These are phyloP conservation scores for Noctua fimbriata DNA, from an alignment of 2,888 invertebrate genomes.

Conservation along the genomic window DNA sequence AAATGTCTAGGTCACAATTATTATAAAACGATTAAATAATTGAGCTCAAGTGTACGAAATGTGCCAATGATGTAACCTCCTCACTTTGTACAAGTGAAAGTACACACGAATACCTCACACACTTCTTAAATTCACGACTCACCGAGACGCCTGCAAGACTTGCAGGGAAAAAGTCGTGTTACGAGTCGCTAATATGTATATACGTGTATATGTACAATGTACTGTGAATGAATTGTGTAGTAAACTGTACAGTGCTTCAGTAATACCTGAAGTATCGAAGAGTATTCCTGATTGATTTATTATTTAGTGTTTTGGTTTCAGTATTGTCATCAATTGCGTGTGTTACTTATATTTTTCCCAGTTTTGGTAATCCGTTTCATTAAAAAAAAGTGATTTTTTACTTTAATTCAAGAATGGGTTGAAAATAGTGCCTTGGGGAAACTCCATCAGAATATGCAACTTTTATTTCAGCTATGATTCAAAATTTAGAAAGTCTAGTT, in stretches of 20 bases:
- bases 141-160: slow-evolving; percentile 52
- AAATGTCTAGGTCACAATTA: slow-evolving; percentile 79
- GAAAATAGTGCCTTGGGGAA: background rate
- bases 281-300: background rate
- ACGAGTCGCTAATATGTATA: slow-evolving; percentile 46
- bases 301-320: slow-evolving; percentile 5
- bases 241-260: slow-evolving; percentile 15
- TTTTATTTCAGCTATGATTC: background rate
- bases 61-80: slow-evolving; percentile 75
- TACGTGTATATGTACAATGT: slow-evolving; percentile 14
- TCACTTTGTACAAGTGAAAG: slow-evolving; percentile 77
- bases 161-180: slow-evolving; percentile 63
- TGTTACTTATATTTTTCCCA: background rate
- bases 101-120: slow-evolving; percentile 63
- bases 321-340: background rate
- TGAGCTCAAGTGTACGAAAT: slow-evolving; percentile 75
- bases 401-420: background rate
- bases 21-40: slow-evolving; percentile 84
- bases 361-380: background rate
- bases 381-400: background rate
- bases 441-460: background rate
- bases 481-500: background rate
- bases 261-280: background rate
- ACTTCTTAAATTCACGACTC: slow-evolving; percentile 62
- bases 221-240: slow-evolving; percentile 58